phyloP scores from a whole-genome alignment of 2,888 invertebrate species.

The Lochmaea capreae region DNA sequence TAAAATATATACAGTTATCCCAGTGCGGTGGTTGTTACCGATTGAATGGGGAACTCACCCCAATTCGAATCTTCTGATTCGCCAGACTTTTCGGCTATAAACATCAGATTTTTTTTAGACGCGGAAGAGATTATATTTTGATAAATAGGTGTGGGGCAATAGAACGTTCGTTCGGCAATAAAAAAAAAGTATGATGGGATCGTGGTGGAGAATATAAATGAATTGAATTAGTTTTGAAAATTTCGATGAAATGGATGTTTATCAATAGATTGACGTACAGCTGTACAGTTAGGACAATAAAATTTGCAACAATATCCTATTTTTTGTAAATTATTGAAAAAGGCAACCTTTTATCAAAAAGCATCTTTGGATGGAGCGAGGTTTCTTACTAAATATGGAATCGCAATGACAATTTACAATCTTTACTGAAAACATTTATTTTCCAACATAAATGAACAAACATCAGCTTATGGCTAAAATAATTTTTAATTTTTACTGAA shows the following conservation, averaged over 20 bases:
- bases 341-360: no score
- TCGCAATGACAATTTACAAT: no score
- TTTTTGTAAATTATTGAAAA: no score
- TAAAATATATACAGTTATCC: conserved; percentile 65
- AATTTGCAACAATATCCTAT: no score
- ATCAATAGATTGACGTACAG: not conserved
- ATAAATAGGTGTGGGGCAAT: conserved; percentile 35
- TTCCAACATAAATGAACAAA: no score
- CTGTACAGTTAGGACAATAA: not conserved
- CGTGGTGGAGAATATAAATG: conserved; percentile 18
- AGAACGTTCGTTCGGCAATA: conserved; percentile 25
- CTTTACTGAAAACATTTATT: no score
- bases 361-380: no score
- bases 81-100: conserved; percentile 42
- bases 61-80: conserved; percentile 30
- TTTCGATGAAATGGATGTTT: not conserved
- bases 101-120: conserved; percentile 45
- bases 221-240: conserved; percentile 4
- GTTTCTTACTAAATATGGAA: no score
- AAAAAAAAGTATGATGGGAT: conserved; percentile 22
- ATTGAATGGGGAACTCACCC: conserved; percentile 54
- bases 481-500: no score
- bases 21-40: conserved; percentile 55
- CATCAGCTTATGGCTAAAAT: no score
- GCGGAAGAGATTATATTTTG: conserved; percentile 44